Percentiles rank a stretch among this genome's conserved stretches.
Evolutionary conservation across 2,797 vertebrate species (phyloP).

Genomic region (Pangasius larnaudii): DNA sequence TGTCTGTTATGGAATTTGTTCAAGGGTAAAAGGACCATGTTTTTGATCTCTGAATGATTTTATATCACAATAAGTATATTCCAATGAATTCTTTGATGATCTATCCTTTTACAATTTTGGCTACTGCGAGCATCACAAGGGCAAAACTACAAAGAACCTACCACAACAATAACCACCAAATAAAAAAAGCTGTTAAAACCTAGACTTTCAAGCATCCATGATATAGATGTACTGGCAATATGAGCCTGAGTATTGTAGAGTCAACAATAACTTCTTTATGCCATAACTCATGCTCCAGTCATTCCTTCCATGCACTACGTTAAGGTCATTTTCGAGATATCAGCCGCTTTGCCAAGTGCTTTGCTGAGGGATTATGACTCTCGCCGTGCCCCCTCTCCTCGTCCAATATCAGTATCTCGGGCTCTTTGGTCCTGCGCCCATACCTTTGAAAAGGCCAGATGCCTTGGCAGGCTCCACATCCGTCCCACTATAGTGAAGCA

Average conservation of each 20-base stretch:
- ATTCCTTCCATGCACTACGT: constrained; percentile 37
- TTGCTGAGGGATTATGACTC: constrained; percentile 70
- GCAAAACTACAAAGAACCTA: not conserved
- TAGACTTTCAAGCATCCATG: not conserved
- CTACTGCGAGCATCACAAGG: not conserved
- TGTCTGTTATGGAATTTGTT: not conserved
- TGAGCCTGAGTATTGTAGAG: constrained; percentile 21
- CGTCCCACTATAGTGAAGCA: constrained; percentile 52
- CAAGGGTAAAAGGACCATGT: not conserved
- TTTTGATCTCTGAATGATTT: not conserved
- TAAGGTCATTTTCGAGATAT: constrained; percentile 49
- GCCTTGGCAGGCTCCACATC: constrained; percentile 43
- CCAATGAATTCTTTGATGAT: not conserved
- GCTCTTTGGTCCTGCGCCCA: constrained; percentile 67
- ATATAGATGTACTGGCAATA: constrained; percentile 7
- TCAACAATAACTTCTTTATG: constrained; percentile 29
- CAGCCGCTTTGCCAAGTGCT: constrained; percentile 51
- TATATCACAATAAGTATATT: not conserved
- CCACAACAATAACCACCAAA: not conserved
- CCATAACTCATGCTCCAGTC: constrained; percentile 25
- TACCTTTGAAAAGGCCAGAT: constrained; percentile 66
- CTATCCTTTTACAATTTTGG: not conserved
- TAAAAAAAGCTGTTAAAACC: not conserved
- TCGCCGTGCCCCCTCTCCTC: constrained; percentile 51
- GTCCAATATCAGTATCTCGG: constrained; percentile 64